phyloP scores from a whole-genome alignment of 2,888 invertebrate species.

The Augochlorella aurata region DNA sequence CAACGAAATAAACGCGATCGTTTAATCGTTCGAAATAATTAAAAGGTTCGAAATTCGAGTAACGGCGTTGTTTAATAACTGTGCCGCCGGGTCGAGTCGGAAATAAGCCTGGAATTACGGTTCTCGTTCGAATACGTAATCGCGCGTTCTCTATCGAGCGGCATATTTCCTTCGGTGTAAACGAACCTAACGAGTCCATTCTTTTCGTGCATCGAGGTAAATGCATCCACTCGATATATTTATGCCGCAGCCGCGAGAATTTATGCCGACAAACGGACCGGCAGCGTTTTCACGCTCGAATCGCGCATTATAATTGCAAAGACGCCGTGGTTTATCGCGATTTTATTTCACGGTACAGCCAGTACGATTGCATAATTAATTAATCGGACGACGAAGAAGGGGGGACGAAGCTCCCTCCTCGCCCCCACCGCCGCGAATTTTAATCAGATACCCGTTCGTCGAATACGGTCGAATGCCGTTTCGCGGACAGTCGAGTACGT shows the following conservation, averaged over 20 bases:
- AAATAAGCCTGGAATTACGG: background rate
- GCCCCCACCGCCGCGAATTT: background rate
- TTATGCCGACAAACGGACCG: slow-evolving; percentile 17
- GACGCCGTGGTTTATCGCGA: slow-evolving; percentile 37
- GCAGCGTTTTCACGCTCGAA: slow-evolving; percentile 20
- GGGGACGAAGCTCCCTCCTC: background rate
- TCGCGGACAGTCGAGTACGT: background rate
- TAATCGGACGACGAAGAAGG: slow-evolving; percentile 17
- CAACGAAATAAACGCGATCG: background rate
- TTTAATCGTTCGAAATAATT: background rate
- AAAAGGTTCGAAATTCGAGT: background rate
- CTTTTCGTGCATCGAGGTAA: background rate
- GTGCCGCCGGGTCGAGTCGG: background rate
- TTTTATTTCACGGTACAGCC: slow-evolving; percentile 15
- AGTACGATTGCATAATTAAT: slow-evolving; percentile 39
- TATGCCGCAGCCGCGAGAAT: slow-evolving; percentile 6
- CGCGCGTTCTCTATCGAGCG: background rate
- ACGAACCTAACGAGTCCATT: slow-evolving; percentile 21
- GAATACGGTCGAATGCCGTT: background rate
- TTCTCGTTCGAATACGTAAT: background rate
- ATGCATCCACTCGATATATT: background rate
- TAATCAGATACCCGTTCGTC: background rate
- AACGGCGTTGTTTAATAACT: background rate
- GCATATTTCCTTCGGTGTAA: background rate
- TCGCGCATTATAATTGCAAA: slow-evolving; percentile 45